Evolutionary conservation across 2,113 vertebrate species (phyloP), one percentile per base, ranked within the genome.

Genomic region (Chlorodrepanis virens): DNA sequence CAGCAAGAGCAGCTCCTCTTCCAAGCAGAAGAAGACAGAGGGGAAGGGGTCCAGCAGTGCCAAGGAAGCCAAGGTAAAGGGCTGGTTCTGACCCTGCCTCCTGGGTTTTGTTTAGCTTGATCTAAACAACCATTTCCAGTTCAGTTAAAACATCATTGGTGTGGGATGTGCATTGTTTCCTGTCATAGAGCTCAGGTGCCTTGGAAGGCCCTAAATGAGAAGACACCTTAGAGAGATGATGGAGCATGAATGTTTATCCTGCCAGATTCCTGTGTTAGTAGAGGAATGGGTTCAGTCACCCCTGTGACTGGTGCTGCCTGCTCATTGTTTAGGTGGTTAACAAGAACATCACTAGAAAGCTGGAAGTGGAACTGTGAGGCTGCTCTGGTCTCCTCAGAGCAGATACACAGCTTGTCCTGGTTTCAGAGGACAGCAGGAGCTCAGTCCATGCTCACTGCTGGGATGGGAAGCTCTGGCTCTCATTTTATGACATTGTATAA

Each of bases 21-120:
- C 99, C 85, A 99, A 99, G 87, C 99, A 99, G 95, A 98, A 98
- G 93, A 99, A 99, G 94, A 98, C 97, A 4, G 99, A 99, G 82
- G 99, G 99, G 88, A 99, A 99, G 68, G 96, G 96, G 68, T 98
- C 98, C 29, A 97, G 98, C 72, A 97, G 96, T 96, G 93, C 98
- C 64, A 99, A 99, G 33, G 99, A 99, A 23, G 77, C 97, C 93
- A 99, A 99, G 99, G 99, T 99, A 89, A 77, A 45, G 53, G 44
- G 18, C 39, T 90, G 39, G 0, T 35, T 44, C 83, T 57, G 40
- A 18, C 8, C 31, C 24, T 10, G 39, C 83, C 60, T 23, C 70
- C 70, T 29, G 33, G 13, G 3, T 20, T 27, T 13, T 33, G 11
- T 47, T 35, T 3, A 31, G 14, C 39, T 71, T 25, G 53, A 53